Percentiles rank a stretch among this genome's conserved stretches.
Conservation (phyloP, 2,113 vertebrate genomes). For the Indri indri region DNA sequence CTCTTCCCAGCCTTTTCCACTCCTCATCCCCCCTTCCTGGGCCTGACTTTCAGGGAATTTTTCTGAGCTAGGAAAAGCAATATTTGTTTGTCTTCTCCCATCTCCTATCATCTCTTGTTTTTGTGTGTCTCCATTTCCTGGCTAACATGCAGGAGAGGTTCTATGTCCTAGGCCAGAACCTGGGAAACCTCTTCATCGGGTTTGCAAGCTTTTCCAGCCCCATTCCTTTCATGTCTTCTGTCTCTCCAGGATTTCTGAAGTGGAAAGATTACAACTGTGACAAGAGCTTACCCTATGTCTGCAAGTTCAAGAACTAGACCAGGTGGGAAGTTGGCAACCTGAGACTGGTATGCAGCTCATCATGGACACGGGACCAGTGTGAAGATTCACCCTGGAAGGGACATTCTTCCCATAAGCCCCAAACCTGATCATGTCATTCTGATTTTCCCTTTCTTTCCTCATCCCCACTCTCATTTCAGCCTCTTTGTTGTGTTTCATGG, state of each 20-base stretch:
- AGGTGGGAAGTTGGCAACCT: fast-evolving
- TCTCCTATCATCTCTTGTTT: not conserved
- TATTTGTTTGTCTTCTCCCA: not conserved
- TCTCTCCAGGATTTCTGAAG: conserved; percentile 25
- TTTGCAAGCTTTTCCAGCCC: not conserved
- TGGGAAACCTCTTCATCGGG: fast-evolving
- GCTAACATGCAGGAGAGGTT: not conserved
- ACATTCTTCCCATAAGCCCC: fast-evolving
- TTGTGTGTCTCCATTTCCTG: not conserved
- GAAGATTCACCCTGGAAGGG: not conserved
- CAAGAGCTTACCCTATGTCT: not conserved
- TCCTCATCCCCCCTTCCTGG: fast-evolving
- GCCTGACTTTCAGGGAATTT: not conserved
- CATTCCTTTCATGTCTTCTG: not conserved
- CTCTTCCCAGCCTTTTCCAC: not conserved
- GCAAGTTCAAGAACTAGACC: conserved; percentile 1
- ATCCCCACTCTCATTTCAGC: not conserved
- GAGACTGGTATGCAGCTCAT: not conserved
- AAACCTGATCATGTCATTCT: not conserved
- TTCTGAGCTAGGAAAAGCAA: not conserved
- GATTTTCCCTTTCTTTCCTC: not conserved
- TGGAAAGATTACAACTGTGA: conserved; percentile 32
- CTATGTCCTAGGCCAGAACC: not conserved
- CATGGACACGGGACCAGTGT: too few relatives aligned
- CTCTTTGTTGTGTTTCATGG: not conserved